phyloP scores from a whole-genome alignment of 2,113 vertebrate genomes.

The Gadus chalcogrammus region DNA sequence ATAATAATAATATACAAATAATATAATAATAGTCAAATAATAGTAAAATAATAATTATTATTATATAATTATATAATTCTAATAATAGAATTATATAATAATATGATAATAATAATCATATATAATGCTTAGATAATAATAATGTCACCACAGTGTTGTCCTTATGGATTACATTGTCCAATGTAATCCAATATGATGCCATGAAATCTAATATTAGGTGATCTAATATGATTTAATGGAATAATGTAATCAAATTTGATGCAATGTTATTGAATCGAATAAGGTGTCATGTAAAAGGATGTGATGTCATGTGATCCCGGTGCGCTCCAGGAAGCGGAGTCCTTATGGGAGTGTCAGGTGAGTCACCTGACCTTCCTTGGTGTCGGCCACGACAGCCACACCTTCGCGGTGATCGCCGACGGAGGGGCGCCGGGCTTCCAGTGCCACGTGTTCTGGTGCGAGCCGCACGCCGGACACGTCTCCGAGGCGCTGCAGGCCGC shows the following conservation, averaged over 20 bases:
- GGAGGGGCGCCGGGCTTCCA: slow-evolving; percentile 88
- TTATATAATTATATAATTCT: too few relatives aligned
- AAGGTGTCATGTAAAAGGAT: background rate
- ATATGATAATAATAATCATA: too few relatives aligned
- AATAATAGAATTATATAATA: too few relatives aligned
- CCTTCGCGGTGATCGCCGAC: slow-evolving; percentile 94
- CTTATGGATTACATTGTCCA: too few relatives aligned
- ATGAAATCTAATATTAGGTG: background rate
- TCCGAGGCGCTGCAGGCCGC: slow-evolving; percentile 96
- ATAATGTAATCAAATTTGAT: background rate
- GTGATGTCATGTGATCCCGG: slow-evolving; percentile 40
- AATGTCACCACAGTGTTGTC: too few relatives aligned
- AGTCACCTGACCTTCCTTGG: slow-evolving; percentile 95
- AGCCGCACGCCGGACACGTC: slow-evolving; percentile 86
- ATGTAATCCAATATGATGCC: background rate
- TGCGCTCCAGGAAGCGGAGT: slow-evolving; percentile 70
- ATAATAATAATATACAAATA: too few relatives aligned
- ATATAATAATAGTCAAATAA: too few relatives aligned
- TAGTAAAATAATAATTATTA: too few relatives aligned
- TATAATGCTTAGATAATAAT: too few relatives aligned
- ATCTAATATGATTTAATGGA: background rate
- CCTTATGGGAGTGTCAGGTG: slow-evolving; percentile 89
- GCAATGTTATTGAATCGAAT: background rate
- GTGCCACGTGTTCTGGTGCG: slow-evolving; percentile 96
- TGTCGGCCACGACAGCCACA: slow-evolving; percentile 89